Conservation (phyloP, 1,140 invertebrate genomes). For the Pectinophora gossypiella region DNA sequence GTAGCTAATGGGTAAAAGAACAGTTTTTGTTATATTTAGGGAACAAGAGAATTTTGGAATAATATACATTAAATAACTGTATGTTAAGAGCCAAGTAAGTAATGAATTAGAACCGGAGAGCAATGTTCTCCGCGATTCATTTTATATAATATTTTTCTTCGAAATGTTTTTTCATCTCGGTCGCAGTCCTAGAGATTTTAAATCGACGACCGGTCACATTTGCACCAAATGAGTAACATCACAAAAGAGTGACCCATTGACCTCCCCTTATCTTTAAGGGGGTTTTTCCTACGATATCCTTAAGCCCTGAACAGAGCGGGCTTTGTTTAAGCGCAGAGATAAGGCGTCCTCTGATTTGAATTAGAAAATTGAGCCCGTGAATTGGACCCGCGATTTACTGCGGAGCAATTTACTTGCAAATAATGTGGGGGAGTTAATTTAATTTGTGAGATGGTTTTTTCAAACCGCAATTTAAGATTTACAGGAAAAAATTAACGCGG, state of each 20-base stretch:
- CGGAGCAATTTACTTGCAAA: constrained; percentile 39
- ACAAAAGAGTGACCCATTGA: constrained; percentile 25
- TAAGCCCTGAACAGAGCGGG: constrained; percentile 6
- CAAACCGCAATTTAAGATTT: constrained; percentile 3
- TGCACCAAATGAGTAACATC: constrained; percentile 20
- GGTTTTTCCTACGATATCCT: constrained; percentile 7
- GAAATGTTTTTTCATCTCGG: no score
- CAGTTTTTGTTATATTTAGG: no score
- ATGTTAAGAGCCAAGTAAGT: no score
- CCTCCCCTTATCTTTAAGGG: constrained; percentile 20
- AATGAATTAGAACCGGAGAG: no score
- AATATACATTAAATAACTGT: no score
- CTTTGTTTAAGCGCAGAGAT: constrained; percentile 33
- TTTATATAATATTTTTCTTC: no score
- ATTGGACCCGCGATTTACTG: constrained; percentile 15
- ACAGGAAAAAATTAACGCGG: neutral
- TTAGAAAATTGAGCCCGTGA: constrained; percentile 35
- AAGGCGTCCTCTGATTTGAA: constrained; percentile 36
- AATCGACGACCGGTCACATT: constrained; percentile 1
- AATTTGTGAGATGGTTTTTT: constrained; percentile 11
- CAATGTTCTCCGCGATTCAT: no score
- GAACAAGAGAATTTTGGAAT: no score
- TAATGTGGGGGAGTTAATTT: constrained; percentile 26
- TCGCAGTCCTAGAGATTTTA: no score
- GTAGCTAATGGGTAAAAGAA: no score